Evolutionary conservation across 2,888 invertebrate species (phyloP).

Genomic region (Drosophila anomalata): DNA sequence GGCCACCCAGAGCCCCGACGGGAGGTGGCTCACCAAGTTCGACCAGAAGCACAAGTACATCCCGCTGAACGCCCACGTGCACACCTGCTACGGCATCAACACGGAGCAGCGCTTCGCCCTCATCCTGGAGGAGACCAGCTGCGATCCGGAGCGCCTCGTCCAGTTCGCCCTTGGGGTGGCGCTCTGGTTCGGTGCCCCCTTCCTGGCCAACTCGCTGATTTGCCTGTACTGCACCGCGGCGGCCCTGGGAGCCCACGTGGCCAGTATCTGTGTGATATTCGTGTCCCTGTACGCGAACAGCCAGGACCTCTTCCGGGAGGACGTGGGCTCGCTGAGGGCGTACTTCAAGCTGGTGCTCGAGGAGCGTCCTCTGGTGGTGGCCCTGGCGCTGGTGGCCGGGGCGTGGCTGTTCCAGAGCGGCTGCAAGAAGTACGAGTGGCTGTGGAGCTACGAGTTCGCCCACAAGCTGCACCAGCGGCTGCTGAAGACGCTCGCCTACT

Average conservation of each 20-base stretch:
- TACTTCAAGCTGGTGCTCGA: constrained; percentile 31
- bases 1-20: constrained; percentile 18
- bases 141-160: constrained; percentile 27
- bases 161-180: constrained; percentile 29
- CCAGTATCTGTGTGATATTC: constrained; percentile 3
- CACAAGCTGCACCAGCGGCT: not conserved
- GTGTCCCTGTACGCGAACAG: not conserved
- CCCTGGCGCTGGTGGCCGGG: constrained; percentile 3
- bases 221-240: constrained; percentile 7
- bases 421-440: not conserved
- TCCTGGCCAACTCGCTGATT: not conserved
- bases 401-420: not conserved
- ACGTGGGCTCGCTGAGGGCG: constrained; percentile 7
- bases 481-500: constrained; percentile 7
- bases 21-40: constrained; percentile 11
- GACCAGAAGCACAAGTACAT: constrained; percentile 24
- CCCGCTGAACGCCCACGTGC: constrained; percentile 22
- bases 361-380: constrained; percentile 2
- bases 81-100: constrained; percentile 56
- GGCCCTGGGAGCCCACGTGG: constrained; percentile 37
- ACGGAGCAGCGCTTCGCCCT: constrained; percentile 46
- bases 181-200: constrained; percentile 18
- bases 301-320: constrained; percentile 4
- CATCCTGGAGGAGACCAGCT: constrained; percentile 17
- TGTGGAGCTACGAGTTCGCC: constrained; percentile 10